Evolutionary conservation across 1,140 invertebrate genomes (phyloP).

Genomic region (Xylocopa sonorina): DNA sequence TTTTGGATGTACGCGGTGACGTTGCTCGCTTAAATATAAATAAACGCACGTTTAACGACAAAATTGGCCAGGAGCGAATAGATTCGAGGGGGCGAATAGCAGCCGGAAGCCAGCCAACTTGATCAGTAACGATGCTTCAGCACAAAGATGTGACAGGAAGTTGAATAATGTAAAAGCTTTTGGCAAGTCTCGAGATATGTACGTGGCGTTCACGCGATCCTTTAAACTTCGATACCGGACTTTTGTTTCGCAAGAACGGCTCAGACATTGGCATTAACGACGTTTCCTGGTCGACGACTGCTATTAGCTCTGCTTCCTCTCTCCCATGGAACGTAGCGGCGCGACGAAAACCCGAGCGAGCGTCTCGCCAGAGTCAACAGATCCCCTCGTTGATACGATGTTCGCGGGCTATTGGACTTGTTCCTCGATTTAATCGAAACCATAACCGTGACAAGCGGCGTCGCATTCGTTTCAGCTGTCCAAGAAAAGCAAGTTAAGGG

Average conservation of each 20-base stretch:
- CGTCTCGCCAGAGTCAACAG: conserved; percentile 10
- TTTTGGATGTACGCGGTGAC: background rate
- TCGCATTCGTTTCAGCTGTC: background rate
- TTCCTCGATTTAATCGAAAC: background rate
- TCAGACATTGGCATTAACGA: conserved; percentile 73
- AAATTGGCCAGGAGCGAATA: conserved; percentile 49
- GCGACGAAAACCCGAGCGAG: conserved; percentile 10
- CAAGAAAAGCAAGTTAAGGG: background rate
- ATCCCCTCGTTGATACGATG: background rate
- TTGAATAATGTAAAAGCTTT: conserved; percentile 63
- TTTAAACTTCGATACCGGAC: conserved; percentile 49
- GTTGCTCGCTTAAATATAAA: conserved; percentile 50
- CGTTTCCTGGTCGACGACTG: conserved; percentile 49
- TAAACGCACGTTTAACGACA: conserved; percentile 46
- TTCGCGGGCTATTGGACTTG: background rate
- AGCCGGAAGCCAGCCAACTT: conserved; percentile 59
- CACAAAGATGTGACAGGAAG: conserved; percentile 51
- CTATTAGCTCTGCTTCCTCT: conserved; percentile 44
- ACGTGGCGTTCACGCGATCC: conserved; percentile 11
- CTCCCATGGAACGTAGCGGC: background rate
- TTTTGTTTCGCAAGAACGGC: conserved; percentile 61
- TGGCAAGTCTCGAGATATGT: conserved; percentile 62
- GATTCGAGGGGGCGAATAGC: conserved; percentile 24
- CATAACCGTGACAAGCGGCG: background rate
- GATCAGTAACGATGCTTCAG: conserved; percentile 11